Conservation (phyloP, 1,140 invertebrate species). For the Pseudomyrmex pallidus region DNA sequence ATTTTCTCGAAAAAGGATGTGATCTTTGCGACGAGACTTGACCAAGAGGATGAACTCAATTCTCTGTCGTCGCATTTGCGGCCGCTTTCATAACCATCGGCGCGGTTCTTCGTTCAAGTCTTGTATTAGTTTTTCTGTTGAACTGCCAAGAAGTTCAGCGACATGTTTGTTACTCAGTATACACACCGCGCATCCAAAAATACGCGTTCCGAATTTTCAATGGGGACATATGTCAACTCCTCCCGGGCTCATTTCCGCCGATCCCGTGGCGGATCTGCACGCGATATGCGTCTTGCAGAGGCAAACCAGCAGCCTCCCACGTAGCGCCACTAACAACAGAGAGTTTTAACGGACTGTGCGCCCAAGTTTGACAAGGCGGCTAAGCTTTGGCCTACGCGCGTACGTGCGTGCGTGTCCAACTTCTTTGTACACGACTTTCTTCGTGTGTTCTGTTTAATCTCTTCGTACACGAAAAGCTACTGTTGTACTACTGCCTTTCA, state of each 20-base stretch:
- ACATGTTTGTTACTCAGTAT: constrained; percentile 45
- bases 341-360: constrained; percentile 69
- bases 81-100: constrained; percentile 23
- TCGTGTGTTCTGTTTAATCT: constrained; percentile 1
- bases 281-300: not conserved
- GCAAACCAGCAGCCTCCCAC: constrained; percentile 69
- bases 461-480: not conserved
- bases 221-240: not conserved
- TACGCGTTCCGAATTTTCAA: constrained; percentile 40
- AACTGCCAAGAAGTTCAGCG: constrained; percentile 53
- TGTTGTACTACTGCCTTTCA: not conserved
- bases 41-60: not conserved
- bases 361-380: constrained; percentile 74
- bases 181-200: constrained; percentile 25
- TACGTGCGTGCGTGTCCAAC: not conserved
- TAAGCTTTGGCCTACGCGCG: constrained; percentile 68
- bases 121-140: constrained; percentile 18
- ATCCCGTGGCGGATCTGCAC: not conserved
- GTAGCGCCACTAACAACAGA: constrained; percentile 66
- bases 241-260: constrained; percentile 1
- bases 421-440: not conserved
- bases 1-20: not conserved
- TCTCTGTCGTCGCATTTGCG: not conserved
- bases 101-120: constrained; percentile 6
- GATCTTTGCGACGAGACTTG: not conserved